phyloP scores from a whole-genome alignment of 1,140 invertebrate genomes.

The Rhyacophila brunnea region DNA sequence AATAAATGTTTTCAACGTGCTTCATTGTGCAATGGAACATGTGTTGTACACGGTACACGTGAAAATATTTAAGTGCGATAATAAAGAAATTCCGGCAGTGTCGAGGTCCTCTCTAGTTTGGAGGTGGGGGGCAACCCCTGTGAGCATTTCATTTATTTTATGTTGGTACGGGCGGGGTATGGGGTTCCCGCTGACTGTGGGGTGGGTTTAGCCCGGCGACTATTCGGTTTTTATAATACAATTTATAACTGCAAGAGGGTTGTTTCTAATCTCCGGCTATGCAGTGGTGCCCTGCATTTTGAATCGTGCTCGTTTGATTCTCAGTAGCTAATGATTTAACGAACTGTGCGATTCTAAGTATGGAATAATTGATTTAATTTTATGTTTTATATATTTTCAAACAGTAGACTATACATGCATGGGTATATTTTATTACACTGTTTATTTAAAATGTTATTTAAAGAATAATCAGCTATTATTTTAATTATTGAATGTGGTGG shows the following conservation, averaged over 20 bases:
- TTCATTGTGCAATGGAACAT: slow-evolving; percentile 23
- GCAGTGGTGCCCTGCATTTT: slow-evolving; percentile 23
- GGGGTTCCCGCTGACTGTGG: slow-evolving; percentile 6
- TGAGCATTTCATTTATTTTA: slow-evolving; percentile 36
- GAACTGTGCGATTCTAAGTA: too few species aligned
- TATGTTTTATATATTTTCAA: too few species aligned
- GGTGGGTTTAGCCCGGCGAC: slow-evolving; percentile 29
- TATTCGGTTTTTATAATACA: slow-evolving; percentile 37
- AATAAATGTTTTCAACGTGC: slow-evolving; percentile 15
- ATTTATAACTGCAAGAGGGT: slow-evolving; percentile 36
- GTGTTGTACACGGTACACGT: slow-evolving; percentile 25
- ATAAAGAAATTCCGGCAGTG: slow-evolving; percentile 35
- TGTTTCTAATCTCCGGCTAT: slow-evolving; percentile 34
- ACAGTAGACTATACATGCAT: too few species aligned
- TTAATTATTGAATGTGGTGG: too few species aligned
- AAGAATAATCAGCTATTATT: too few species aligned
- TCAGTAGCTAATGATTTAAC: too few species aligned
- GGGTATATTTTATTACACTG: too few species aligned
- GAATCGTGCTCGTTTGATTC: neutral
- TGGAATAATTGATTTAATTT: too few species aligned
- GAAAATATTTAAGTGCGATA: slow-evolving; percentile 33
- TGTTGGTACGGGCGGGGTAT: slow-evolving; percentile 15
- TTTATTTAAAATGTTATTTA: too few species aligned
- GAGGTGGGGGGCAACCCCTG: slow-evolving; percentile 13
- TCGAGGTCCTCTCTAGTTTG: slow-evolving; percentile 15